Evolutionary conservation across 2,797 vertebrate genomes (phyloP), one percentile per base, ranked within the genome.

Genomic region (Sebastes minor): DNA sequence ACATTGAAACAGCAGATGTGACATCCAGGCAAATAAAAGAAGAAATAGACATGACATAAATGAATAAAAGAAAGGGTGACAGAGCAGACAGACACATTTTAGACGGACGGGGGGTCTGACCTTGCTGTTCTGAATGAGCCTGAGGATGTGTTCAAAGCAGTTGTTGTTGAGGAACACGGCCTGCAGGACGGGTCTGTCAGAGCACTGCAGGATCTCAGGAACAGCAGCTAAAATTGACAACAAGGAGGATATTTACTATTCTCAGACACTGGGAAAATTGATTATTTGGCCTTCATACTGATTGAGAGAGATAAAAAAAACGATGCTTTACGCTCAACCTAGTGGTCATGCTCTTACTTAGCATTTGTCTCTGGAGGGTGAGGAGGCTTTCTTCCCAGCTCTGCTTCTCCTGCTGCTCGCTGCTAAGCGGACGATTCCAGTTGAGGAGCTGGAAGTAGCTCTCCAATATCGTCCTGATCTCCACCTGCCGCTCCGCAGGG

Each of bases 51-150:
- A 18, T 13, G 23, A 84, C 56, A 74, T 22, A 46, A 52, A 78
- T 62, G 68, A 55, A 66, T 28, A 59, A 30, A 55, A 11, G 20
- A 71, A 67, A 42, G 46, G 46, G 67, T 69, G 74, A 76, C 73
- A 78, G 77, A 76, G 57, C 35, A 76, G 72, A 80, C 57, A 55
- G 30, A 66, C 30, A 76, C 22, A n/a, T 33, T 60, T 62, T 16
- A n/a, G 61, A 84, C 14, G 8, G 61, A 74, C 28, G 46, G 28
- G 32, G 30, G 68, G 61, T 63, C 96, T 83, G 89, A 99, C 98
- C 98, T 98, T 98, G 96, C 98, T 99, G 96, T 99, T 99, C 82
- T 99, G 98, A 84, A 99, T 97, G 75, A 99, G 97, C 20, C 98
- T 95, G 65, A 97, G 97, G 89, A 99, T 98, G 94, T 99, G 98